Base-by-base conservation (phyloP, 2,888 invertebrate species). In the Phrixothrix hirtus region DNA sequence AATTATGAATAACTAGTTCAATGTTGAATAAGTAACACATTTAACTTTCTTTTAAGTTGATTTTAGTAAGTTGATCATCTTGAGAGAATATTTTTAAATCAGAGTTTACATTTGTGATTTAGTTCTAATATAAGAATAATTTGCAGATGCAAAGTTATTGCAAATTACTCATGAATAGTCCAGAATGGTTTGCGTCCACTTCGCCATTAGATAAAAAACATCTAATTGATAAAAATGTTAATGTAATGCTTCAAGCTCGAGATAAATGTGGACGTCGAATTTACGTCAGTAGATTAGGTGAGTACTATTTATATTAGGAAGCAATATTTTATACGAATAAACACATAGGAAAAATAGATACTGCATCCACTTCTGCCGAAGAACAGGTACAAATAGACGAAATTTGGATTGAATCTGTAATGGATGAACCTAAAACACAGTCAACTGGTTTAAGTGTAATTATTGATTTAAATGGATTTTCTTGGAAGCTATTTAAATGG, bases 221-320 rank as follows among this genome's bases (percentile, higher is more conserved):
- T 12, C 41, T 72, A 15, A 59, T 77, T 13, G 64, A 71, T 7
- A 65, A 66, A 59, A 63, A 74, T 26, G 66, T 73, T 17, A 66
- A 73, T 38, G 56, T 68, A 10, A 56, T 73, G 32, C 45, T 74
- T 13, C 57, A 64, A 15, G 61, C 61, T 2, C 58, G 68, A 27
- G 77, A 77, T 52, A 70, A 65, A 45, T 64, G 67, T 44, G 75
- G 75, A 14, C 60, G 75, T 38, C 61, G 68, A 21, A 68, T 77
- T 37, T 75, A 72, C 49, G 50, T 75, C 12, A 59, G 66, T n/a
- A 72, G 70, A 68, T 54, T 73, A 54, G 73, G 76, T 75, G 63
- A 59, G 51, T 27, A 13, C 34, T 25, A 6, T 5, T 16, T n/a
- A 9, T 9, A 12, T 21, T 21, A 21, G 21, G 7, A 21, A 21